These are phyloP conservation scores for Protobothrops mucrosquamatus DNA, from an alignment of 2,113 vertebrate species.

Conservation along the genomic window DNA sequence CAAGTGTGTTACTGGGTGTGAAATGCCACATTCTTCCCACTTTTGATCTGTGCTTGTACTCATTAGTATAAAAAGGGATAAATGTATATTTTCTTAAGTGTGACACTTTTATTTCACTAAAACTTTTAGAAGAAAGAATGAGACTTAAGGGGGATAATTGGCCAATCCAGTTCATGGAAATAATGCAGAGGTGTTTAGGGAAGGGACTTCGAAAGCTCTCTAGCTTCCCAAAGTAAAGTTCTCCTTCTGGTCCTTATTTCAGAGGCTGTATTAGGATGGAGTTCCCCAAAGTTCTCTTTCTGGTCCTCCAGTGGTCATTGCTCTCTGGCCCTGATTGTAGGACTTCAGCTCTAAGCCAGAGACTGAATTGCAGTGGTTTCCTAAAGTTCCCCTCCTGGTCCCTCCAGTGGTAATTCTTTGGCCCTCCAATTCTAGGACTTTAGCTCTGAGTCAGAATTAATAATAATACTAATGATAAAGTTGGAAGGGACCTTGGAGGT, in stretches of 20 bases:
- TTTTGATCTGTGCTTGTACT: not conserved
- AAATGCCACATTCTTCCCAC: not conserved
- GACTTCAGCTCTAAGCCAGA: not conserved
- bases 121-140: not conserved
- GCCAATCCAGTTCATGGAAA: too few species aligned
- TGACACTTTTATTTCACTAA: not conserved
- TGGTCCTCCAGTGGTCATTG: too few species aligned
- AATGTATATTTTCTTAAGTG: not conserved
- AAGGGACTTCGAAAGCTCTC: not conserved
- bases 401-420: too few species aligned
- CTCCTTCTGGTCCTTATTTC: too few species aligned
- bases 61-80: not conserved
- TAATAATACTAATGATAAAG: too few species aligned
- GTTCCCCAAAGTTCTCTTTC: not conserved
- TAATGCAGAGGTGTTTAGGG: not conserved
- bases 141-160: not conserved
- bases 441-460: too few species aligned
- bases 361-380: too few species aligned
- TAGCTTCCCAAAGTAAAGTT: not conserved
- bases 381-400: not conserved
- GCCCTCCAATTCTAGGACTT: too few species aligned
- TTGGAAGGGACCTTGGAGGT: too few species aligned
- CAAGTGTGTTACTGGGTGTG: not conserved
- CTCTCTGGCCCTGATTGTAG: too few species aligned
- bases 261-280: too few species aligned